Evolutionary conservation across 1,140 invertebrate genomes (phyloP), one percentile per base, ranked within the genome.

Genomic region (Hyles vespertilio): DNA sequence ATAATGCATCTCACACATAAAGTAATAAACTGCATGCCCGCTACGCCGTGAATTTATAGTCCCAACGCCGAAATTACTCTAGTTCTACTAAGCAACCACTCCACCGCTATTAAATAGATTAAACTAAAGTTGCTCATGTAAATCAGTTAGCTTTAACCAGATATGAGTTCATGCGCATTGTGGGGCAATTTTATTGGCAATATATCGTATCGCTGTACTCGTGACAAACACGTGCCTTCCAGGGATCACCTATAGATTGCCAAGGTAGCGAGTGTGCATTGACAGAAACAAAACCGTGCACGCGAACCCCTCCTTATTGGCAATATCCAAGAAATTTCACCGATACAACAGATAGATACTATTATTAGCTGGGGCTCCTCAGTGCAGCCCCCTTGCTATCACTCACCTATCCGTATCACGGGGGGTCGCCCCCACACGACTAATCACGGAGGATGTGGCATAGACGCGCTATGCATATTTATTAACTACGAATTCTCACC

Each of bases 381-480:
- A 76, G 73, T 74, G 77, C 78, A 66, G 65, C 74, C 79, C 79
- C 84, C 80, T 74, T 67, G 76, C 79, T 84, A 86, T 88, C 84
- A 84, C 81, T 88, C 84, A 87, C 83, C 83, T 87, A 81, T 79
- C 70, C 72, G 77, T 79, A 83, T 80, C 76, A 74, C 69, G 70
- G 68, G 68, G 71, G 68, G 63, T 56, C 32, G 47, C 54, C 74
- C 63, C 74, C 72, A 68, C 67, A 62, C 79, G 72, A 86, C 85
- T 88, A 88, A 86, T 88, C 85, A 88, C 83, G 77, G 82, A 86
- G 85, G 83, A 85, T 85, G 83, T 78, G 81, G 70, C 70, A 81
- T 79, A 83, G 81, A 86, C 85, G 85, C 79, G 83, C 81, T 82
- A 84, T 88, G 85, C 85, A 88, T 88, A 87, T 88, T 88, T 88